These are phyloP conservation scores for Torymus auratus DNA, from an alignment of 2,888 invertebrate species.

Conservation along the genomic window DNA sequence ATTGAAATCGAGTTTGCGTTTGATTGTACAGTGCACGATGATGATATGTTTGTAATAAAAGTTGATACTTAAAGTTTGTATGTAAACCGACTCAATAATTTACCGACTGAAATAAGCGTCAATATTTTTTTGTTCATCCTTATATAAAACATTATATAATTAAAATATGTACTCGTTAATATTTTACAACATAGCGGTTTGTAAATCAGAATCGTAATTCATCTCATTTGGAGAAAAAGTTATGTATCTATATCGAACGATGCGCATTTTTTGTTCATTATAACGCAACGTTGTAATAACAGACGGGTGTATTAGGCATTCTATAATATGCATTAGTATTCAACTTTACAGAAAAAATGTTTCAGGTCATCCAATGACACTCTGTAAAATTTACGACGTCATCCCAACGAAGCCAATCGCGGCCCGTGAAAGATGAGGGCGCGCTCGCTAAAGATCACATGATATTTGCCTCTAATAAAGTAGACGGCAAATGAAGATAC, in stretches of 20 bases:
- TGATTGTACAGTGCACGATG: slow-evolving; percentile 49
- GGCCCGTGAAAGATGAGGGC: not conserved
- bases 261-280: not conserved
- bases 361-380: slow-evolving; percentile 23
- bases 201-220: not conserved
- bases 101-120: slow-evolving; percentile 26
- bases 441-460: slow-evolving; percentile 25
- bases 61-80: slow-evolving; percentile 52
- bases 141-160: slow-evolving; percentile 33
- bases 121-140: slow-evolving; percentile 48
- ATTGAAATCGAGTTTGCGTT: slow-evolving; percentile 46
- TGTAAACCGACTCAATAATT: slow-evolving; percentile 38
- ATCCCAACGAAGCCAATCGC: slow-evolving; percentile 5
- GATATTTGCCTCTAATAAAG: not conserved
- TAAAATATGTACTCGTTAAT: slow-evolving; percentile 4
- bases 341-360: slow-evolving; percentile 2
- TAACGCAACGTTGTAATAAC: not conserved
- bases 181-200: slow-evolving; percentile 2
- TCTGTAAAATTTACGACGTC: slow-evolving; percentile 20
- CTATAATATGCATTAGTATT: not conserved
- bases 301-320: not conserved
- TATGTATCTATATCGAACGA: not conserved
- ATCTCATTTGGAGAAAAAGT: not conserved
- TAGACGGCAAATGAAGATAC: too few relatives aligned
- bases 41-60: slow-evolving; percentile 47